Conservation (phyloP, 2,888 invertebrate species). For the Didymodactylos carnosus region DNA sequence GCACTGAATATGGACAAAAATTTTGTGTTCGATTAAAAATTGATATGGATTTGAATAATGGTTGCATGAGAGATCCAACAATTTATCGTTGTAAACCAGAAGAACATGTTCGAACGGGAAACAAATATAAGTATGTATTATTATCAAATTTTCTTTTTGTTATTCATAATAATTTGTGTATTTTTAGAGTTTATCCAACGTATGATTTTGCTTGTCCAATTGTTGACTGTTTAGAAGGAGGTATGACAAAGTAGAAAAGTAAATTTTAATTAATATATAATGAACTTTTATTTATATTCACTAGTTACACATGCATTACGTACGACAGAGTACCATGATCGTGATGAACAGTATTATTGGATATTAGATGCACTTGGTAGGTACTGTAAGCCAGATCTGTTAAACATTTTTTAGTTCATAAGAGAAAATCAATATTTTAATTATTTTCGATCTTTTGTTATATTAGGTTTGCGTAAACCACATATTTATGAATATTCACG, state of each 20-base stretch:
- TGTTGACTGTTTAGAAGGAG: constrained; percentile 78
- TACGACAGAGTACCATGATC: constrained; percentile 91
- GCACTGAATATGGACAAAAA: constrained; percentile 53
- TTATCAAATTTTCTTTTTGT: too few relatives aligned
- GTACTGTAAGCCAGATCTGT: too few relatives aligned
- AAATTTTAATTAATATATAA: background rate
- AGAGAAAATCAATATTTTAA: background rate
- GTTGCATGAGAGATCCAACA: constrained; percentile 90
- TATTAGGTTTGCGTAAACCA: constrained; percentile 48
- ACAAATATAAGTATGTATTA: constrained; percentile 88
- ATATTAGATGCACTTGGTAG: constrained; percentile 33
- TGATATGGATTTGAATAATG: constrained; percentile 82
- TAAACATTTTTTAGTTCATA: background rate
- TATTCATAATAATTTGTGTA: constrained; percentile 17
- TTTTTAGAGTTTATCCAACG: constrained; percentile 77
- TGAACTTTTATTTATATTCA: background rate
- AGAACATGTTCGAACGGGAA: constrained; percentile 73
- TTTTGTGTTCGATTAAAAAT: constrained; percentile 92
- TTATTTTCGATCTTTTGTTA: constrained; percentile 14
- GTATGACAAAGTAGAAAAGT: background rate
- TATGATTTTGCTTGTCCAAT: constrained; percentile 99
- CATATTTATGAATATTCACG: constrained; percentile 89
- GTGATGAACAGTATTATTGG: constrained; percentile 91
- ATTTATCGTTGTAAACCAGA: constrained; percentile 94
- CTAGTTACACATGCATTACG: constrained; percentile 78